Evolutionary conservation across 2,888 invertebrate species (phyloP).

Genomic region (Diadegma fenestrale): DNA sequence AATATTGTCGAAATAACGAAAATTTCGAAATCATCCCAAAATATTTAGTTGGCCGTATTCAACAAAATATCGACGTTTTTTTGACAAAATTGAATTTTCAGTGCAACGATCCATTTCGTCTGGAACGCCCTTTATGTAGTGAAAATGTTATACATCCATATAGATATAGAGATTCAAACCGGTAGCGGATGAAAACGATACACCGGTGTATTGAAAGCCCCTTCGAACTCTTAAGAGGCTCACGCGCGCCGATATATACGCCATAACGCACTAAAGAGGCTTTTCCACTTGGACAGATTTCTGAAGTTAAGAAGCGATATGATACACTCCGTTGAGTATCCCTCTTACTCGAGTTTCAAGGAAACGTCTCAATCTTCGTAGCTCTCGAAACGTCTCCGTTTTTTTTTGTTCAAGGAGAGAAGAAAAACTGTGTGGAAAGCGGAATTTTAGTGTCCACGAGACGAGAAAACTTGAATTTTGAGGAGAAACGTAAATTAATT

Average conservation of each 20-base stretch:
- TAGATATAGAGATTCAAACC: constrained; percentile 27
- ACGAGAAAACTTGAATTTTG: no score
- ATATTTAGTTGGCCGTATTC: no score
- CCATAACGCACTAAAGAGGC: constrained; percentile 55
- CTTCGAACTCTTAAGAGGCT: constrained; percentile 43
- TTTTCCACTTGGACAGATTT: constrained; percentile 62
- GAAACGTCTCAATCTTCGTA: constrained; percentile 56
- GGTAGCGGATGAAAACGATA: constrained; percentile 66
- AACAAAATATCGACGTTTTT: no score
- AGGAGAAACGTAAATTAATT: not conserved
- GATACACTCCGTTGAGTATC: constrained; percentile 57
- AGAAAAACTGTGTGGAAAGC: not conserved
- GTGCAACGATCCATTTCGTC: not conserved
- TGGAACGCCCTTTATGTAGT: not conserved
- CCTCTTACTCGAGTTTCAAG: constrained; percentile 43
- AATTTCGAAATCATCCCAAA: no score
- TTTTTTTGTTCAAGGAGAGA: not conserved
- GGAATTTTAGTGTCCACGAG: no score
- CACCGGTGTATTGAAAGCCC: constrained; percentile 57
- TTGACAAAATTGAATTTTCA: no score
- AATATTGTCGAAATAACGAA: no score
- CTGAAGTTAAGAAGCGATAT: constrained; percentile 48
- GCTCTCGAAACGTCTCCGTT: not conserved
- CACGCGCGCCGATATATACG: constrained; percentile 54
- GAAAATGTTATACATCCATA: not conserved